These are phyloP conservation scores for Prionailurus bengalensis DNA, from an alignment of 2,113 vertebrate genomes.

Conservation along the genomic window DNA sequence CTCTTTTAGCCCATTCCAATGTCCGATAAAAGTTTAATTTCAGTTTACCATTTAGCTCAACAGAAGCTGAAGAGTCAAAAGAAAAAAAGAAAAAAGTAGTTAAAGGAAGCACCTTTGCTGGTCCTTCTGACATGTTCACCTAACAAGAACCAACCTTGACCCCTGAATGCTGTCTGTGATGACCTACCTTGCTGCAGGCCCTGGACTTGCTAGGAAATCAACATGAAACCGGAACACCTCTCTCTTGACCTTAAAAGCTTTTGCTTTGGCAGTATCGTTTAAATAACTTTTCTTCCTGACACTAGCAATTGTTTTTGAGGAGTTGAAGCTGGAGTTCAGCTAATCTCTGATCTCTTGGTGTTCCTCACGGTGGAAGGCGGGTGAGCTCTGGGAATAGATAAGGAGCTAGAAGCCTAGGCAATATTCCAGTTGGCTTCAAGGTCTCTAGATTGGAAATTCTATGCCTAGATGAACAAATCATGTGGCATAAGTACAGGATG, in stretches of 20 bases:
- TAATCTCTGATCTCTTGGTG: neutral
- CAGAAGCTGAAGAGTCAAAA: neutral
- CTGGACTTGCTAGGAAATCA: neutral
- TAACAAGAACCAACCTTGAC: slow-evolving; percentile 29
- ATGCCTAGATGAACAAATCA: slow-evolving; percentile 26
- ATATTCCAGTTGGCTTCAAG: neutral
- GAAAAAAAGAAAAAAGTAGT: slow-evolving; percentile 14
- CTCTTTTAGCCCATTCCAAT: neutral
- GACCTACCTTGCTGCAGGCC: neutral
- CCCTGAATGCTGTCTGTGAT: slow-evolving; percentile 6
- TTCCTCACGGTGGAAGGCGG: neutral
- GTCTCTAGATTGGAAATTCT: slow-evolving; percentile 27
- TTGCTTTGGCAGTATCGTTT: slow-evolving; percentile 41
- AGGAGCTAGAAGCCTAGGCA: neutral
- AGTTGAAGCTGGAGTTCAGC: neutral
- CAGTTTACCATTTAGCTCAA: slow-evolving; percentile 36
- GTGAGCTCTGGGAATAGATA: neutral
- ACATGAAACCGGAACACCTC: neutral
- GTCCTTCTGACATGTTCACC: neutral
- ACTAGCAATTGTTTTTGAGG: neutral
- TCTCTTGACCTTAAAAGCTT: neutral
- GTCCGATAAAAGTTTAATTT: neutral
- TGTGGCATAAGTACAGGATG: neutral
- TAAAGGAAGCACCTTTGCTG: neutral
- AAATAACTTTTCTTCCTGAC: slow-evolving; percentile 19